A percentile compares a stretch with the other conserved stretches of the same genome.
phyloP scores from a whole-genome alignment of 2,888 invertebrate genomes.

The Unio pictorum region DNA sequence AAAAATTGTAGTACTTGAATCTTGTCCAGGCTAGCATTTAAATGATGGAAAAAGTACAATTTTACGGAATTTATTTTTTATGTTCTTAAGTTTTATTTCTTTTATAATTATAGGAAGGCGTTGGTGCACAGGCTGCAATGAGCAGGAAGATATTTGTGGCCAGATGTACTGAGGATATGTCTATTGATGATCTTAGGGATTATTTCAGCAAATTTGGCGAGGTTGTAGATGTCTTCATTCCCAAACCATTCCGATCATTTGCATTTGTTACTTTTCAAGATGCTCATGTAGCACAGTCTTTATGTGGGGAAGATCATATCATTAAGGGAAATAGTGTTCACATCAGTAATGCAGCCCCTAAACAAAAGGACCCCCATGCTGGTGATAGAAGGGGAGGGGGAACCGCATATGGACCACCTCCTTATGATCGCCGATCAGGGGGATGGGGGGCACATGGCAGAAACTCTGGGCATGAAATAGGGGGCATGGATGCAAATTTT shows the following conservation, averaged over 20 bases:
- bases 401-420: conserved; percentile 1
- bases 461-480: conserved; percentile 7
- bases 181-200: conserved; percentile 88
- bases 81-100: neutral
- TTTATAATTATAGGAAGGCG: conserved; percentile 51
- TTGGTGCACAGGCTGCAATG: conserved; percentile 26
- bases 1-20: too few species aligned
- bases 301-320: conserved; percentile 94
- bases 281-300: conserved; percentile 88
- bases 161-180: conserved; percentile 92
- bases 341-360: conserved; percentile 75
- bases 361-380: conserved; percentile 29
- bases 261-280: conserved; percentile 93
- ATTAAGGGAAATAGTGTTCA: conserved; percentile 83
- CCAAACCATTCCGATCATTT: conserved; percentile 84
- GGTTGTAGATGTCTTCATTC: conserved; percentile 96
- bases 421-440: neutral
- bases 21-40: too few species aligned
- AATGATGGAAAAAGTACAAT: too few species aligned
- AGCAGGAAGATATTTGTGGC: conserved; percentile 92
- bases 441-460: conserved; percentile 8
- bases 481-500: conserved; percentile 23
- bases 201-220: conserved; percentile 90
- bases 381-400: conserved; percentile 8
- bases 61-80: too few species aligned